These are phyloP conservation scores for Tiliqua scincoides DNA, from an alignment of 2,113 vertebrate species.

Conservation along the genomic window DNA sequence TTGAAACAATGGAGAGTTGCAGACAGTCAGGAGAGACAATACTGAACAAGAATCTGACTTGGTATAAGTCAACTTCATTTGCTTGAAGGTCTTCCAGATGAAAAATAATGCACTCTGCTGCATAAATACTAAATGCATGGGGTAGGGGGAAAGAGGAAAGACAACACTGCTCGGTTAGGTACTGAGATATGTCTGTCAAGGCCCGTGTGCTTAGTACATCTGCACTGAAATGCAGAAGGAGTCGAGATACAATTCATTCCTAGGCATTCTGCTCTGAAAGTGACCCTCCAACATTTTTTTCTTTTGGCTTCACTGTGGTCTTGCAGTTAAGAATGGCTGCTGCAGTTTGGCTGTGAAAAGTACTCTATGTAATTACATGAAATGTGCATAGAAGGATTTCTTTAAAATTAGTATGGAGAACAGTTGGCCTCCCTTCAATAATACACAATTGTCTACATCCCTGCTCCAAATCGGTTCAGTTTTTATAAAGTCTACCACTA, in stretches of 20 bases:
- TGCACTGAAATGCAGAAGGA: neutral
- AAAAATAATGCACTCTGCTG: neutral
- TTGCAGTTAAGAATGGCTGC: conserved; percentile 24
- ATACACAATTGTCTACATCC: neutral
- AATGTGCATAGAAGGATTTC: neutral
- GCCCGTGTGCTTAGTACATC: neutral
- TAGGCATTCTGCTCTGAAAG: neutral
- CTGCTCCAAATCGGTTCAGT: neutral
- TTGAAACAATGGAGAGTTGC: too few species aligned
- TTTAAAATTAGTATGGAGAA: conserved; percentile 28
- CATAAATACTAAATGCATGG: neutral
- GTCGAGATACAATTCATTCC: neutral
- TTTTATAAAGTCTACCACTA: conserved; percentile 5
- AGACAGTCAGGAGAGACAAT: too few species aligned
- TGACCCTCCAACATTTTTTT: neutral
- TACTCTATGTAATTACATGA: neutral
- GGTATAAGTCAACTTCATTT: neutral
- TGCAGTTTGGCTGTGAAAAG: conserved; percentile 29
- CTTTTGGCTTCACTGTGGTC: neutral
- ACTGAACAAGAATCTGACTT: too few species aligned
- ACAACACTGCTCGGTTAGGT: neutral
- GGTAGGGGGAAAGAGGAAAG: neutral
- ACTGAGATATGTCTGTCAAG: neutral
- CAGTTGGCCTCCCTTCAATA: neutral
- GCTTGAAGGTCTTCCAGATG: neutral